Percentiles rank a stretch among this genome's conserved stretches.
These are phyloP conservation scores for Phainopepla nitens DNA, from an alignment of 2,113 vertebrate species.

Conservation along the genomic window DNA sequence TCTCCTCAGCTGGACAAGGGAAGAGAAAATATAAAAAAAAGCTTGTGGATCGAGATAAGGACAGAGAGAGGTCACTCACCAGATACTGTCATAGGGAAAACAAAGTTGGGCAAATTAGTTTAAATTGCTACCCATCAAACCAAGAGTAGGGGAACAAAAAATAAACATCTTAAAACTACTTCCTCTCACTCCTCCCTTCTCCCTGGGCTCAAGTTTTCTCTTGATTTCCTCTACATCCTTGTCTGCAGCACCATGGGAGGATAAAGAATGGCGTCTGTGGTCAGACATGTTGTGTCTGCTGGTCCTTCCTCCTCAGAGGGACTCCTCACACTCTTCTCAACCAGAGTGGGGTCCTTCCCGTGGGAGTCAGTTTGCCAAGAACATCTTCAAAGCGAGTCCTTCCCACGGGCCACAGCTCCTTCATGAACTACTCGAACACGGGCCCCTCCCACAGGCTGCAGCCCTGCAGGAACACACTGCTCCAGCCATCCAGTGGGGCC, in stretches of 20 bases:
- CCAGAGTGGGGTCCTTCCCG: neutral
- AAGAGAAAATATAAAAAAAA: neutral
- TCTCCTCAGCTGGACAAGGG: neutral
- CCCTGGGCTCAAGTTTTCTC: neutral
- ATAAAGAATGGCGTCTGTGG: neutral
- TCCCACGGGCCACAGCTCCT: neutral
- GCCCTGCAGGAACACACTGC: neutral
- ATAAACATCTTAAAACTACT: neutral
- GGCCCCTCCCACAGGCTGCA: accelerated
- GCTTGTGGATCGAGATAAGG: accelerated
- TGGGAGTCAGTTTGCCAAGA: neutral
- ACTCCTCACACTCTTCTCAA: neutral
- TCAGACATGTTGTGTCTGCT: neutral
- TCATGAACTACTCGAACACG: accelerated
- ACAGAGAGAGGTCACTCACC: neutral
- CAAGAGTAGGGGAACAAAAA: neutral
- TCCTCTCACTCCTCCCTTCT: neutral
- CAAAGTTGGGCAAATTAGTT: neutral
- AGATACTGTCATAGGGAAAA: neutral
- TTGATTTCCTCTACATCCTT: neutral
- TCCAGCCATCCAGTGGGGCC: neutral
- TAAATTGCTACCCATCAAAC: neutral
- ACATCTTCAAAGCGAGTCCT: neutral
- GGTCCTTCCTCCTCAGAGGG: neutral
- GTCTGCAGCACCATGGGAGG: accelerated